Evolutionary conservation across 2,797 vertebrate genomes (phyloP).

Genomic region (Sparus aurata): DNA sequence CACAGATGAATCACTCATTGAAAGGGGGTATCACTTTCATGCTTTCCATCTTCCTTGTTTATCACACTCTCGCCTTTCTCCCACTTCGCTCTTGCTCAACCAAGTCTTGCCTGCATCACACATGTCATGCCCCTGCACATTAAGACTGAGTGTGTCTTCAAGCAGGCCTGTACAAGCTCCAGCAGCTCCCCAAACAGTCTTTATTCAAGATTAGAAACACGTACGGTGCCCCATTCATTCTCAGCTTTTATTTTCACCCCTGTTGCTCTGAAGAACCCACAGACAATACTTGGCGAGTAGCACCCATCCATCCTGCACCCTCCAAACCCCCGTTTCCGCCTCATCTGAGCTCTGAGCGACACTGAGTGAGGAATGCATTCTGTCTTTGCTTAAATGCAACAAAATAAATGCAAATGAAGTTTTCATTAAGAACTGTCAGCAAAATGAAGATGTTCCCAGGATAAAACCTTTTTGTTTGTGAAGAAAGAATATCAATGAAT

Average conservation of each 20-base stretch:
- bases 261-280: slow-evolving; percentile 34
- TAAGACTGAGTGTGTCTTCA: slow-evolving; percentile 38
- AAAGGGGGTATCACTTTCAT: slow-evolving; percentile 33
- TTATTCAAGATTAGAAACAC: slow-evolving; percentile 62
- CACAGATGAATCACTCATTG: slow-evolving; percentile 7
- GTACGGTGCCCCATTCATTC: slow-evolving; percentile 46
- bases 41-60: slow-evolving; percentile 46
- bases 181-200: slow-evolving; percentile 56
- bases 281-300: slow-evolving; percentile 28
- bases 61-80: slow-evolving; percentile 33
- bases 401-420: slow-evolving; percentile 71
- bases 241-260: slow-evolving; percentile 53
- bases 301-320: slow-evolving; percentile 20
- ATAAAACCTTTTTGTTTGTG: slow-evolving; percentile 43
- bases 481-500: slow-evolving; percentile 40
- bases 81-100: slow-evolving; percentile 49
- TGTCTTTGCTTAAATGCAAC: slow-evolving; percentile 52
- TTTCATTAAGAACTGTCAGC: slow-evolving; percentile 49
- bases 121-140: slow-evolving; percentile 52
- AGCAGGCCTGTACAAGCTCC: slow-evolving; percentile 66
- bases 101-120: slow-evolving; percentile 54
- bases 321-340: neutral
- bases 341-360: slow-evolving; percentile 62
- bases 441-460: slow-evolving; percentile 16
- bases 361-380: slow-evolving; percentile 38